Conservation (phyloP, 2,113 vertebrate genomes). For the Pheucticus melanocephalus region DNA sequence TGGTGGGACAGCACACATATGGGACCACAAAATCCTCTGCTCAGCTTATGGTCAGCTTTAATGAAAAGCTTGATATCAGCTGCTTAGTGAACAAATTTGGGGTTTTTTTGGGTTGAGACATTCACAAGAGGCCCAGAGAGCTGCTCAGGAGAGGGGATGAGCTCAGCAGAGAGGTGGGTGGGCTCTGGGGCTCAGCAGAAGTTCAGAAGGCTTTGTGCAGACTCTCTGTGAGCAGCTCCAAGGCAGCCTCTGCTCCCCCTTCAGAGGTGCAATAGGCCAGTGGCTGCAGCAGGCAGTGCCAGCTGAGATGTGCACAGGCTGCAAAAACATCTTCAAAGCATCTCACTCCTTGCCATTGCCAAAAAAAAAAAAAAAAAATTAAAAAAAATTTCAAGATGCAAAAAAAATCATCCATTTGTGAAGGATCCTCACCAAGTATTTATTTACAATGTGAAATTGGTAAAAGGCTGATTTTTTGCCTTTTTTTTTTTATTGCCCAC, state of each 20-base stretch:
- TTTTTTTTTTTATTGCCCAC: neutral
- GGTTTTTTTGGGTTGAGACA: neutral
- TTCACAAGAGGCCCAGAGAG: neutral
- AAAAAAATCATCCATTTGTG: neutral
- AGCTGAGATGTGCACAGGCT: neutral
- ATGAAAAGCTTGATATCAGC: neutral
- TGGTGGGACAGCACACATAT: neutral
- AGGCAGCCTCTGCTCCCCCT: constrained; percentile 15
- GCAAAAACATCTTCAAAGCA: constrained; percentile 17
- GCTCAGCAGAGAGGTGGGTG: neutral
- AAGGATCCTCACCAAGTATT: constrained; percentile 28
- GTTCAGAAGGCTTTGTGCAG: constrained; percentile 15
- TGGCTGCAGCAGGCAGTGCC: neutral
- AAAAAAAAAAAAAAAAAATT: neutral
- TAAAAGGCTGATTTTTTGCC: neutral
- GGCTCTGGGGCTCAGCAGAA: constrained; percentile 3
- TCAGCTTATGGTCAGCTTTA: neutral
- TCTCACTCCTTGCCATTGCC: neutral
- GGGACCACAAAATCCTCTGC: neutral
- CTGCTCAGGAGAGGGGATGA: neutral
- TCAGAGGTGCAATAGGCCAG: constrained; percentile 3
- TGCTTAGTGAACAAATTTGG: neutral
- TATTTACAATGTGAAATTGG: constrained; percentile 8
- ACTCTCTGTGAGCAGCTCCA: neutral
- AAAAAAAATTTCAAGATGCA: neutral